Conservation (phyloP, 92 coral and sea anemone genomes). For the Porites cylindrica region DNA sequence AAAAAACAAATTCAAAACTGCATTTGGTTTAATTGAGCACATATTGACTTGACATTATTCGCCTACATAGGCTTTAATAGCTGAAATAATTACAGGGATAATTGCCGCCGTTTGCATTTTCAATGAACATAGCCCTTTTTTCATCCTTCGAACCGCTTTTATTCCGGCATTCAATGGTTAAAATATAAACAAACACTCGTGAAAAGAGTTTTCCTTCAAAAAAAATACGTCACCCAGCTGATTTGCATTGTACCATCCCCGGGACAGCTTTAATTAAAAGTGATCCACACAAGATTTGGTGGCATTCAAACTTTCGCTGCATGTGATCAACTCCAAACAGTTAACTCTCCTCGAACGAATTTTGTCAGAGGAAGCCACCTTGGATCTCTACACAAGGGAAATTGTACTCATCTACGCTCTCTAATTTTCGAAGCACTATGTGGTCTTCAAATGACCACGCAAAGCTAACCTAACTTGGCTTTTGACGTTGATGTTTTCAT, state of each 20-base stretch:
- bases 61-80: neutral
- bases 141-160: neutral
- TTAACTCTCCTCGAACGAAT: neutral
- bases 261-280: slow-evolving; percentile 33
- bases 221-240: slow-evolving; percentile 29
- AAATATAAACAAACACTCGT: slow-evolving; percentile 23
- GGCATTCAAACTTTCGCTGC: neutral
- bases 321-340: neutral
- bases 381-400: neutral
- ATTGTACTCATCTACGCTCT: neutral
- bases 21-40: neutral
- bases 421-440: too few relatives aligned
- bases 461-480: too few relatives aligned
- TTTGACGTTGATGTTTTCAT: too few relatives aligned
- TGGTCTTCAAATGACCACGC: too few relatives aligned
- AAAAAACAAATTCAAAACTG: neutral
- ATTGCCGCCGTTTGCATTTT: neutral
- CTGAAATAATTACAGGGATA: neutral
- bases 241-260: slow-evolving; percentile 22
- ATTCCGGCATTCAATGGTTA: neutral
- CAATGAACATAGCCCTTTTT: neutral
- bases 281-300: neutral
- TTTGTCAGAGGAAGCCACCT: neutral
- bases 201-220: slow-evolving; percentile 14
- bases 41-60: neutral